Evolutionary conservation across 2,888 invertebrate genomes (phyloP).

Genomic region (Dermolepida albohirtum): DNA sequence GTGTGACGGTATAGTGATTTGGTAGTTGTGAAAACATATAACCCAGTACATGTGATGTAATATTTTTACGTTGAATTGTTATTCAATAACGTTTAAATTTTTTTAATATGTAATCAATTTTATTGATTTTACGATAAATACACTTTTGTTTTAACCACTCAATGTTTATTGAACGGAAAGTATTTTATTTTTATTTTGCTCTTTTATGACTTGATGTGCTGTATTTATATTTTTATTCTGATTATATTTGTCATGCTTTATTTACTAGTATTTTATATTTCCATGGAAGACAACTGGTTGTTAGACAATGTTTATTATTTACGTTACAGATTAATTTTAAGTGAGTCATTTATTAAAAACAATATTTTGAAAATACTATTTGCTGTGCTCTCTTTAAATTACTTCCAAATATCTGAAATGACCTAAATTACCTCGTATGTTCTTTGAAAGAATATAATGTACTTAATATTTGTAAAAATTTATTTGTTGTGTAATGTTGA

Average conservation of each 20-base stretch:
- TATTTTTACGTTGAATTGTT: constrained; percentile 36
- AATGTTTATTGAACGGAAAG: constrained; percentile 5
- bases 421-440: too few relatives aligned
- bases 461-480: too few relatives aligned
- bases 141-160: constrained; percentile 20
- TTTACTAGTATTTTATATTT: constrained; percentile 19
- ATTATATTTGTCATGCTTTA: constrained; percentile 13
- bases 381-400: too few relatives aligned
- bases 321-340: neutral
- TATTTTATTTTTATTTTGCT: constrained; percentile 16
- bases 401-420: too few relatives aligned
- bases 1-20: constrained; percentile 25
- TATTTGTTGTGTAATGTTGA: too few relatives aligned
- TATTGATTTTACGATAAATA: constrained; percentile 36
- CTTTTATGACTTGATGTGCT: constrained; percentile 12
- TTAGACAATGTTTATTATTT: constrained; percentile 14
- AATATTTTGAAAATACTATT: too few relatives aligned
- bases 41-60: constrained; percentile 44
- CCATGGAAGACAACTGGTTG: neutral
- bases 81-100: constrained; percentile 16
- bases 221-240: constrained; percentile 23
- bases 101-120: constrained; percentile 37
- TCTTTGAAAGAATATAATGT: too few relatives aligned
- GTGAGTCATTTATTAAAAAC: neutral
- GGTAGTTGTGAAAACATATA: constrained; percentile 41